Conservation (phyloP, 2,888 invertebrate species). For the Nomada hirtipes region DNA sequence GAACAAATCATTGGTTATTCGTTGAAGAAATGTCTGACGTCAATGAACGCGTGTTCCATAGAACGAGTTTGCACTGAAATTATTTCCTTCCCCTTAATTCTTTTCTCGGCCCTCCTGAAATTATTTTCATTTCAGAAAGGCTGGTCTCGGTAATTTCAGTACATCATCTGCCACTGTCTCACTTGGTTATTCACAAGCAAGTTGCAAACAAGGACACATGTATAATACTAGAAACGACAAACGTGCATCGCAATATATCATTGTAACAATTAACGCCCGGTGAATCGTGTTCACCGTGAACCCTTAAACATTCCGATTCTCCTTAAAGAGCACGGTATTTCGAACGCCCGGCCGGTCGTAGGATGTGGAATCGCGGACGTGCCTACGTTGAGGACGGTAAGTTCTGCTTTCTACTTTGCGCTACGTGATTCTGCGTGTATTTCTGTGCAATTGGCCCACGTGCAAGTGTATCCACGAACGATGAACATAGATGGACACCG, state of each 20-base stretch:
- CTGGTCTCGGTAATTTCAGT: too few species aligned
- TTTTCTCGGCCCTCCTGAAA: too few species aligned
- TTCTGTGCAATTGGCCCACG: conserved; percentile 19
- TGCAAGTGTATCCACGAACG: conserved; percentile 25
- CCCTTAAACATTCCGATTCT: conserved; percentile 16
- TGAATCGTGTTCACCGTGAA: conserved; percentile 9
- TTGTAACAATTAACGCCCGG: background rate
- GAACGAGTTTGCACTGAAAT: too few species aligned
- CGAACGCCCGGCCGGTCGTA: background rate
- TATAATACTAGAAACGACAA: too few species aligned
- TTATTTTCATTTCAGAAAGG: too few species aligned
- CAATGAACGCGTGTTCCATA: too few species aligned
- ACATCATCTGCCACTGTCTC: too few species aligned
- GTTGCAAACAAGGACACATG: too few species aligned
- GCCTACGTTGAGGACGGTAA: conserved; percentile 29
- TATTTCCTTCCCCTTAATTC: too few species aligned
- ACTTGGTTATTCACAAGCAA: too few species aligned
- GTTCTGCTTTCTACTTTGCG: conserved; percentile 54
- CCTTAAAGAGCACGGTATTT: background rate
- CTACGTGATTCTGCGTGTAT: conserved; percentile 60
- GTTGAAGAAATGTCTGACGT: too few species aligned
- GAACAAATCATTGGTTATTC: too few species aligned
- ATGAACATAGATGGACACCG: conserved; percentile 23
- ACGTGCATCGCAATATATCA: background rate
- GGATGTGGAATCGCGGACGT: conserved; percentile 17